phyloP scores from a whole-genome alignment of 2,888 invertebrate species.

The Spisula solida region DNA sequence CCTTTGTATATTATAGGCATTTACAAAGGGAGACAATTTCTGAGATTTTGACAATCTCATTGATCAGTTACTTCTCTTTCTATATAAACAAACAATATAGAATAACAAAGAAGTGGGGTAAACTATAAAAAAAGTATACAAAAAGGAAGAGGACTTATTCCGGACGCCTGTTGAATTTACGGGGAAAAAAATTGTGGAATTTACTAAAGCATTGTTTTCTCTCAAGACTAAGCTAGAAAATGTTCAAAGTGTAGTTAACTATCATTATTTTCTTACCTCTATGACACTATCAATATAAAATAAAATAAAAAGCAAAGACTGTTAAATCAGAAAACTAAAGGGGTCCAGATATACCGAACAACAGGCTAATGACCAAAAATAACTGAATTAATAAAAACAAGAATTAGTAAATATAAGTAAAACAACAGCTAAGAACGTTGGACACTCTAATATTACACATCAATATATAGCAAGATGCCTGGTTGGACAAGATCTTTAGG shows the following conservation, averaged over 20 bases:
- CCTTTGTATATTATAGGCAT: too few relatives aligned
- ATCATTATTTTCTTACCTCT: neutral
- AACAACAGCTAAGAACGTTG: neutral
- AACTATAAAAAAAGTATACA: too few relatives aligned
- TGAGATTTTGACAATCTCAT: too few relatives aligned
- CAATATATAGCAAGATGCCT: neutral
- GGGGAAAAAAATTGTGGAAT: too few relatives aligned
- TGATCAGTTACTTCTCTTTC: too few relatives aligned
- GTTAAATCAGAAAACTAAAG: neutral
- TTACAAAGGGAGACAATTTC: too few relatives aligned
- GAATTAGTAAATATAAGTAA: neutral
- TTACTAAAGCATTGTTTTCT: constrained; percentile 2
- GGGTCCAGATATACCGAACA: neutral
- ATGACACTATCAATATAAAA: constrained; percentile 18
- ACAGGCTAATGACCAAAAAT: neutral
- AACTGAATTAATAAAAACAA: constrained; percentile 3
- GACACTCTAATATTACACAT: neutral
- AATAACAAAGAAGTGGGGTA: too few relatives aligned
- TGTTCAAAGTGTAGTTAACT: neutral
- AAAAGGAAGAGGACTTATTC: too few relatives aligned
- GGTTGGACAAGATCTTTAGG: neutral
- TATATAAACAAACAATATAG: too few relatives aligned
- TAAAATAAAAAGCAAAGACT: neutral
- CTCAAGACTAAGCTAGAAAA: neutral
- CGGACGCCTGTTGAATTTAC: too few relatives aligned